Conservation (phyloP, 2,888 invertebrate genomes). For the Aethes cnicana region DNA sequence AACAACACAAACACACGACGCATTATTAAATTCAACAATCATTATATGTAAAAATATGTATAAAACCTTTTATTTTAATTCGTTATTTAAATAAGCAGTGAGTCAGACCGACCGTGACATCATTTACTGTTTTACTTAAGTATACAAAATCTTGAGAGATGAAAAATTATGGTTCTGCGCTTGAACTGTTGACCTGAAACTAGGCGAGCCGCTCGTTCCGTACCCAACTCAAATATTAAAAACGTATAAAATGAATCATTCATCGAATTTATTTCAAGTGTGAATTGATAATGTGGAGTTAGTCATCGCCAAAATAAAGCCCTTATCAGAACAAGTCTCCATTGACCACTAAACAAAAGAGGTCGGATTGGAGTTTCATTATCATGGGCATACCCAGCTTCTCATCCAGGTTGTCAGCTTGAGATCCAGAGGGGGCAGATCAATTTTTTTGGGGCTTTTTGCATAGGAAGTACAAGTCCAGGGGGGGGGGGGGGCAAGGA, state of each 20-base stretch:
- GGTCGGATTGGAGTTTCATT: not conserved
- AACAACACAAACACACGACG: slow-evolving; percentile 24
- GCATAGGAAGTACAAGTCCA: too few species aligned
- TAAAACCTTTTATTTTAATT: slow-evolving; percentile 39
- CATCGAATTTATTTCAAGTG: slow-evolving; percentile 35
- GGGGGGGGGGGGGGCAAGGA: too few species aligned
- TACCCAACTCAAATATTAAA: slow-evolving; percentile 51
- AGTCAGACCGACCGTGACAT: slow-evolving; percentile 71
- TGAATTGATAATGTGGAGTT: slow-evolving; percentile 8
- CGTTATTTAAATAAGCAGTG: slow-evolving; percentile 62
- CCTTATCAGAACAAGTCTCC: not conserved
- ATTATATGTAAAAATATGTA: slow-evolving; percentile 28
- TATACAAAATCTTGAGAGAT: slow-evolving; percentile 66
- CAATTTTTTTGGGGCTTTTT: too few species aligned
- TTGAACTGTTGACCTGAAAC: slow-evolving; percentile 75
- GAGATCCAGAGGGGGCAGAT: too few species aligned
- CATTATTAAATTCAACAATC: slow-evolving; percentile 27
- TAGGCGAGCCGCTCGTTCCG: slow-evolving; percentile 54
- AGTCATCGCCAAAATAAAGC: slow-evolving; percentile 15
- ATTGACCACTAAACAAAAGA: not conserved
- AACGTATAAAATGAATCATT: slow-evolving; percentile 61
- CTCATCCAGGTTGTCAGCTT: too few species aligned
- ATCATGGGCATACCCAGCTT: too few species aligned
- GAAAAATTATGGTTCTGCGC: slow-evolving; percentile 72
- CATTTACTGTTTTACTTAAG: slow-evolving; percentile 72